Base-by-base conservation (phyloP, 2,113 vertebrate species). In the Chaetura pelagica region DNA sequence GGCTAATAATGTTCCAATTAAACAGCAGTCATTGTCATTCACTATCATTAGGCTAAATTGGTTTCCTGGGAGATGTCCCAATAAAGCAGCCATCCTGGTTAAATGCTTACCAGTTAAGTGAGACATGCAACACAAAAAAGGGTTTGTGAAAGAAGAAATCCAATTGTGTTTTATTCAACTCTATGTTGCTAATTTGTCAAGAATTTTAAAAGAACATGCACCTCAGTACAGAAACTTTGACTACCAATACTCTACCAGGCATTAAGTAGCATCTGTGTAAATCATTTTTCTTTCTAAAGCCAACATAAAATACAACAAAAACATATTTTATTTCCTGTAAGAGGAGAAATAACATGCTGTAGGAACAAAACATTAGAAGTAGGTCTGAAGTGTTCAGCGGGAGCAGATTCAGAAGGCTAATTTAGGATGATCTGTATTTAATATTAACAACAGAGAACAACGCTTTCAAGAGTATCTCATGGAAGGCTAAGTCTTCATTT, bases 1-100 rank as follows among this genome's bases (percentile, higher is more conserved):
- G 92, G 73, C 90, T 96, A 96, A 95, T 95, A 94, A 85, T 18
- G 61, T 78, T 67, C 79, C 86, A 95, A 75, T 96, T 96, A 96
- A 96, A 88, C 48, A 95, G 59, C 59, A 91, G 66, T 87, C 94
- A 79, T 86, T 83, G 92, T 44, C 90, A 96, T 95, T 92, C 92
- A 85, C 73, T 77, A 63, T 89, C 81, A 92, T 96, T 96, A 97
- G 52, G n/a, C 76, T 91, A 96, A 97, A 95, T 42, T 86, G 57
- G 61, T 89, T 97, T 96, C 94, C 87, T 94, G 88, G 90, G 96
- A 96, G 68, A 95, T 23, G 32, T 89, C 86, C 68, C 94, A 93
- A 9, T 95, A 96, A 95, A 87, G 54, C 61, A 86, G 67, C 19
- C 63, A 76, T 84, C 61, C 84, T 69, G 40, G 63, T 67, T 89